Percentiles rank a stretch among this genome's conserved stretches.
These are phyloP conservation scores for Drosophila nr. fundita DNA, from an alignment of 2,888 invertebrate genomes.

Conservation along the genomic window DNA sequence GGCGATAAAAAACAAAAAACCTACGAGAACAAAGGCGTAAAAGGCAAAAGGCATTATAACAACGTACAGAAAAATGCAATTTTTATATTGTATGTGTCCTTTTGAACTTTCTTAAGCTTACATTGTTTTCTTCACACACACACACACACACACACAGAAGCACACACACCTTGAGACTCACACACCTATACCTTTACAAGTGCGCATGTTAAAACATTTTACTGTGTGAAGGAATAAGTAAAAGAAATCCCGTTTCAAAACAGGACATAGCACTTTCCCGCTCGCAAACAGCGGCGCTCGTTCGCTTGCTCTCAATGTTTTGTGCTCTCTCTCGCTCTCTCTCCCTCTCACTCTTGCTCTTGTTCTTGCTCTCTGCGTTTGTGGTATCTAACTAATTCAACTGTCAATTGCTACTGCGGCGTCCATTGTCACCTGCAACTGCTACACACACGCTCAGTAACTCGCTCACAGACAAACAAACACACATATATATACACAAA, in stretches of 20 bases:
- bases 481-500: neutral
- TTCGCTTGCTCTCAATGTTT: constrained; percentile 13
- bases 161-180: constrained; percentile 11
- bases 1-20: constrained; percentile 19
- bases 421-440: constrained; percentile 54
- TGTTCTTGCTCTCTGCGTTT: constrained; percentile 28
- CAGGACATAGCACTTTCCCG: constrained; percentile 37
- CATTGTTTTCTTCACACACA: constrained; percentile 55
- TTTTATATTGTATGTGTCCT: constrained; percentile 62
- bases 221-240: constrained; percentile 30
- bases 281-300: constrained; percentile 24
- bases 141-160: constrained; percentile 4
- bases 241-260: constrained; percentile 37
- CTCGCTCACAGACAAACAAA: constrained; percentile 8
- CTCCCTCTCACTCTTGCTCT: neutral
- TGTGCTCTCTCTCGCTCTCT: constrained; percentile 14
- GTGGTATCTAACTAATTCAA: constrained; percentile 45
- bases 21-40: constrained; percentile 8
- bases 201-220: constrained; percentile 24
- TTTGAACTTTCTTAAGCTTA: constrained; percentile 51
- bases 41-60: constrained; percentile 30
- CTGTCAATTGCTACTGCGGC: constrained; percentile 50
- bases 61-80: constrained; percentile 72
- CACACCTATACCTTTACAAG: constrained; percentile 9
- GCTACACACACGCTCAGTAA: constrained; percentile 13